Conservation (phyloP, 2,888 invertebrate genomes). For the Oscheius sp. region DNA sequence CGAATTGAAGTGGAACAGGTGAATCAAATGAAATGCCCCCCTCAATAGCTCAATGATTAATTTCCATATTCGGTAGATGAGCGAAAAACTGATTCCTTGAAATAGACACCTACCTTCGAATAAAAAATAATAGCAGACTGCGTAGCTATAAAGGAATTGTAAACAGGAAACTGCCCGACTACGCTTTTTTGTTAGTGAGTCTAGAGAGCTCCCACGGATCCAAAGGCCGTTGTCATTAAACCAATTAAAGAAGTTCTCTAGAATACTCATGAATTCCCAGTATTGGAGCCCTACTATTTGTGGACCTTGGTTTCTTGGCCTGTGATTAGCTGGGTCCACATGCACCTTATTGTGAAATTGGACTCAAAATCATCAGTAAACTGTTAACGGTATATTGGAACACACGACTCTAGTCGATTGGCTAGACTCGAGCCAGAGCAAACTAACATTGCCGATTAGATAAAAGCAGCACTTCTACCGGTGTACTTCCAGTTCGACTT, state of each 20-base stretch:
- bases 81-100: too few species aligned
- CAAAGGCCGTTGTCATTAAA: conserved; percentile 13
- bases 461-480: not conserved
- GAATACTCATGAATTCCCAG: conserved; percentile 2
- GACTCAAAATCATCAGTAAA: not conserved
- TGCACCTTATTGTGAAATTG: not conserved
- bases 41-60: too few species aligned
- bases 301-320: not conserved
- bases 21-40: too few species aligned
- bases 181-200: too few species aligned
- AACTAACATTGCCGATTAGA: conserved; percentile 4
- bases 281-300: too few species aligned
- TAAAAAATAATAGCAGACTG: too few species aligned
- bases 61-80: too few species aligned
- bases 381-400: not conserved
- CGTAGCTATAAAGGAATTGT: too few species aligned
- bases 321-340: not conserved
- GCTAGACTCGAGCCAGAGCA: conserved; percentile 7
- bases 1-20: too few species aligned
- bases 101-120: too few species aligned
- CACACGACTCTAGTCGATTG: not conserved
- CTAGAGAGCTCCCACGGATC: too few species aligned
- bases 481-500: not conserved
- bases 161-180: too few species aligned
- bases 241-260: conserved; percentile 2